Conservation (phyloP, 1,140 invertebrate genomes). For the Cyclina sinensis region DNA sequence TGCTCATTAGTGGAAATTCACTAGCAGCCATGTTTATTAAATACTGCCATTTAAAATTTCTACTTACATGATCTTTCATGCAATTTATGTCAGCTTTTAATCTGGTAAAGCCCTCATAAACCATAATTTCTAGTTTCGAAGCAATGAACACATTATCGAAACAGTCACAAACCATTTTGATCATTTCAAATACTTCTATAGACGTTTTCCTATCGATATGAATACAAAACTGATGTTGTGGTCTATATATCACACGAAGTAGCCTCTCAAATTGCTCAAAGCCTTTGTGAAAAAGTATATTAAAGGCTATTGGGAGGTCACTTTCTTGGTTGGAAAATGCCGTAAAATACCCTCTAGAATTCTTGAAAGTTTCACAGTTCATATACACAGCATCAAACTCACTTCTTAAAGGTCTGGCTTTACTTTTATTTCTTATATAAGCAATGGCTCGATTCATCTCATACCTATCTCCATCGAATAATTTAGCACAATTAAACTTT, state of each 20-base stretch:
- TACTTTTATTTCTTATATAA: background rate
- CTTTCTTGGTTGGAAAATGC: conserved; percentile 49
- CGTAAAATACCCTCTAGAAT: conserved; percentile 4
- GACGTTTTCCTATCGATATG: conserved; percentile 73
- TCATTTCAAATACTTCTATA: conserved; percentile 37
- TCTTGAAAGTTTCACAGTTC: conserved; percentile 28
- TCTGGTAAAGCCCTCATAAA: conserved; percentile 73
- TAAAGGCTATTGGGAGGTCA: conserved; percentile 74
- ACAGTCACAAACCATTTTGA: conserved; percentile 69
- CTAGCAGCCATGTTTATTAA: conserved; percentile 77
- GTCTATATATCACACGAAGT: conserved; percentile 73
- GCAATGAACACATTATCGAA: conserved; percentile 80
- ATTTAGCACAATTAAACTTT: conserved; percentile 18
- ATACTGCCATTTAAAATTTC: conserved; percentile 75
- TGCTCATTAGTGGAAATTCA: conserved; percentile 77
- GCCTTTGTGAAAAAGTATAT: conserved; percentile 69
- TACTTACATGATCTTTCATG: conserved; percentile 73
- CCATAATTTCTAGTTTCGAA: conserved; percentile 70
- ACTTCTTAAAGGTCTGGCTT: background rate
- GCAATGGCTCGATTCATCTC: background rate
- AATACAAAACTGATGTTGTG: conserved; percentile 77
- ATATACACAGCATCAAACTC: background rate
- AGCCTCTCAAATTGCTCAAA: conserved; percentile 69
- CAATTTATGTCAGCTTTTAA: conserved; percentile 80
- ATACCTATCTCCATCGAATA: conserved; percentile 12